Base-by-base conservation (phyloP, 1,140 invertebrate species). In the Octopus sinensis region DNA sequence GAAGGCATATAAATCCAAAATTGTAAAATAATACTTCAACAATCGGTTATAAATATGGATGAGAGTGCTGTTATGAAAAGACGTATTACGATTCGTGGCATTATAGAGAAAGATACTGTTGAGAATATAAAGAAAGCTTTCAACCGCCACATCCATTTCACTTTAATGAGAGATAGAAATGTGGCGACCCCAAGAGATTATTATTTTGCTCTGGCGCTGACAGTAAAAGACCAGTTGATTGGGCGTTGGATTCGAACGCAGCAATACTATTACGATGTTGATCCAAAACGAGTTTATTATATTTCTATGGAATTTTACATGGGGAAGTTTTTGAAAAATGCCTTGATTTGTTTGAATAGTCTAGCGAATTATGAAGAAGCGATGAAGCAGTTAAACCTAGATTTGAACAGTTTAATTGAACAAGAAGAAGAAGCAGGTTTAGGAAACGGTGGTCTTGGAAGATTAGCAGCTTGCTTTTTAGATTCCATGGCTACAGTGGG, bases 221-320 rank as follows among this genome's bases (percentile, higher is more conserved):
- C 96, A 79, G 97, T 99, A 83, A 95, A 96, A 89, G 97, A 99
- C 91, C 97, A 98, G 90, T 93, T 99, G 83, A 96, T 97, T 4
- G 96, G 96, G 7, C 93, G 98, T 90, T 99, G 98, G 98, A 98
- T 99, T 87, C 94, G 98, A 76, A 99, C 98, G 43, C 97, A 99
- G 90, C 98, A 99, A 90, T 93, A 96, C 91, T 99, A 99, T 91
- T 98, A 99, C 92, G 96, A 98, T 89, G 97, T 95, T 87, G 97
- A 99, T 91, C 97, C 97, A 4, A 86, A 99, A 96, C 93, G 98
- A 84, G 95, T 99, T 6, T 99, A 99, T 92, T 99, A 99, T 90
- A 92, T 99, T 4, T 99, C 98, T 0, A 90, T 99, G 91, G 98
- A 99, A 91, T 99, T 97, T 91, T 99, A 99, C 91, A 99, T 99